Conservation (phyloP, 2,113 vertebrate species). For the Phalacrocorax brasilianus region DNA sequence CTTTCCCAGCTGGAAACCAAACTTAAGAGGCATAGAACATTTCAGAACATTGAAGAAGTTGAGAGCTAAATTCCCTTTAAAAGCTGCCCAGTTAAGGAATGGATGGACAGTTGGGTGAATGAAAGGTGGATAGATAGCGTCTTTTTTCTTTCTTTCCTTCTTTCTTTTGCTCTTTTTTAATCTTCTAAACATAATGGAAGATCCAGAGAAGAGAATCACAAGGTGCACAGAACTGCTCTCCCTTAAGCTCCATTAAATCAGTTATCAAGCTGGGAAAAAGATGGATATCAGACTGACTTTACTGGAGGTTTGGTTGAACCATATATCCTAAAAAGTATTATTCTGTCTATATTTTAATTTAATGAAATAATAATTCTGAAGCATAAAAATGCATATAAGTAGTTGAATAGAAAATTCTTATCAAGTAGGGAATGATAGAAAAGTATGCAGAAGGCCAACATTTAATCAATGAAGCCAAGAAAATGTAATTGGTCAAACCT, state of each 20-base stretch:
- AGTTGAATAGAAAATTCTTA: conserved; percentile 1
- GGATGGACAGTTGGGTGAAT: not conserved
- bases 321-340: conserved; percentile 1
- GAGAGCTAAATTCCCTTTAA: not conserved
- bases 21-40: not conserved
- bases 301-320: not conserved
- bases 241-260: conserved; percentile 5
- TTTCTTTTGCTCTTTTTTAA: not conserved
- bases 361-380: conserved; percentile 11
- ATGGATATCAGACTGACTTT: not conserved
- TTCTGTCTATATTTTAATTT: conserved; percentile 1
- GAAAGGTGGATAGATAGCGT: not conserved
- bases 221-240: not conserved
- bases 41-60: not conserved
- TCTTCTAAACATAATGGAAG: not conserved
- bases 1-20: not conserved
- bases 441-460: not conserved
- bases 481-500: not conserved
- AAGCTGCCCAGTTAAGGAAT: not conserved
- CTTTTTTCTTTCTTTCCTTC: not conserved
- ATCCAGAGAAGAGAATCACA: not conserved
- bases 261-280: not conserved
- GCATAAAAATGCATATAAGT: not conserved
- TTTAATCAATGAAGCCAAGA: not conserved
- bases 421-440: not conserved